Evolutionary conservation across 2,888 invertebrate species (phyloP).

Genomic region (Drosophila monieri): DNA sequence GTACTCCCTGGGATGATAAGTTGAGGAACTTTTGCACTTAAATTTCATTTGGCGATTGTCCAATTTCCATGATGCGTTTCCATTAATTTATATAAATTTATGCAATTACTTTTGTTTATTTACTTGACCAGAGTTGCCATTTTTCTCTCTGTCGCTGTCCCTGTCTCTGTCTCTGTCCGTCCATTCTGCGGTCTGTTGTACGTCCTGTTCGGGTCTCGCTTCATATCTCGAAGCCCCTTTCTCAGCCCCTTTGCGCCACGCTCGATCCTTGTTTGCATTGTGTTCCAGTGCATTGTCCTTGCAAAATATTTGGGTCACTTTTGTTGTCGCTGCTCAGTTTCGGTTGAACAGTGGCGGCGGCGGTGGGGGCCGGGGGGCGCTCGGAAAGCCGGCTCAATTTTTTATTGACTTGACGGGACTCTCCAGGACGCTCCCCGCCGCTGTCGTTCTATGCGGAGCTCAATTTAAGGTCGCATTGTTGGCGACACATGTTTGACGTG

Average conservation of each 20-base stretch:
- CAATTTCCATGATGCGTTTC: slow-evolving; percentile 72
- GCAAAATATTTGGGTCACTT: slow-evolving; percentile 76
- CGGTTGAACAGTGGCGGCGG: slow-evolving; percentile 36
- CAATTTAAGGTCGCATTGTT: slow-evolving; percentile 75
- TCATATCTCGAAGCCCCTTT: slow-evolving; percentile 26
- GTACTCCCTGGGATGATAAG: slow-evolving; percentile 2
- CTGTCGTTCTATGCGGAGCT: slow-evolving; percentile 38
- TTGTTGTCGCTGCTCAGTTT: slow-evolving; percentile 76
- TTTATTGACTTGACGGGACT: slow-evolving; percentile 76
- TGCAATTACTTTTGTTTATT: slow-evolving; percentile 79
- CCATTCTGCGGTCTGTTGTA: slow-evolving; percentile 48
- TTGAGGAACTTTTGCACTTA: slow-evolving; percentile 64
- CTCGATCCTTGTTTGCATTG: slow-evolving; percentile 55
- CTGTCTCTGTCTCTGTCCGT: slow-evolving; percentile 1
- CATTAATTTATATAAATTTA: slow-evolving; percentile 78
- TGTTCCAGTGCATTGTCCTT: slow-evolving; percentile 77
- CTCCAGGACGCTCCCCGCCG: slow-evolving; percentile 22
- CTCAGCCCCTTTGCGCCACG: slow-evolving; percentile 5
- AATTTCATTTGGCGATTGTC: slow-evolving; percentile 60
- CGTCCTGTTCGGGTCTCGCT: slow-evolving; percentile 35
- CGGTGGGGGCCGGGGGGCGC: too few relatives aligned
- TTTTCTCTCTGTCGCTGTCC: neutral
- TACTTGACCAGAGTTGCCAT: slow-evolving; percentile 59
- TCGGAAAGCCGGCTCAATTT: slow-evolving; percentile 54
- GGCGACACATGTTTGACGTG: slow-evolving; percentile 80